phyloP scores from a whole-genome alignment of 2,888 invertebrate species.

The Caenorhabditis sp. region DNA sequence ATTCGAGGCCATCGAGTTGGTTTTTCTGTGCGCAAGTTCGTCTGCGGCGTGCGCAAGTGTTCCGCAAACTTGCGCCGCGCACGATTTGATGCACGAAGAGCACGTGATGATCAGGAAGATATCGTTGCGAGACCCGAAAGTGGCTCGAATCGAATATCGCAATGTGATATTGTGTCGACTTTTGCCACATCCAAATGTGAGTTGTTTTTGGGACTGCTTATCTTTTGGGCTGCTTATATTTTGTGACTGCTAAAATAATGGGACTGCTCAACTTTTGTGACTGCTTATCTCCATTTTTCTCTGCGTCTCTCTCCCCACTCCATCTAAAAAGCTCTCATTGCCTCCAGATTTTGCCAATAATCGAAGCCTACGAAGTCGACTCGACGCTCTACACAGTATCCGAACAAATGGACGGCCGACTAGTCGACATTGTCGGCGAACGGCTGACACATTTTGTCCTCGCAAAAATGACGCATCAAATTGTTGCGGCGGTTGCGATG shows the following conservation, averaged over 20 bases:
- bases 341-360: slow-evolving; percentile 20
- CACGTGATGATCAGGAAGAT: slow-evolving; percentile 38
- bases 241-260: no score
- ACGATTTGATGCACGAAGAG: slow-evolving; percentile 28
- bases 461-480: slow-evolving; percentile 38
- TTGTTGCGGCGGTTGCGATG: slow-evolving; percentile 36
- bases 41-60: neutral
- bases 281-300: no score
- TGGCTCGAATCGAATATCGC: slow-evolving; percentile 24
- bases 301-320: no score
- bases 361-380: slow-evolving; percentile 40
- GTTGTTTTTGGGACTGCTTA: neutral
- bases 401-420: slow-evolving; percentile 39
- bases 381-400: slow-evolving; percentile 26
- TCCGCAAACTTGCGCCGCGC: slow-evolving; percentile 14
- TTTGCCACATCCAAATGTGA: slow-evolving; percentile 36
- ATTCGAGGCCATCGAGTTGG: slow-evolving; percentile 36
- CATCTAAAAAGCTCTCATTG: no score
- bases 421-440: slow-evolving; percentile 38
- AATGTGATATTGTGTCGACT: slow-evolving; percentile 36
- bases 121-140: slow-evolving; percentile 30
- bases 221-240: no score
- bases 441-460: slow-evolving; percentile 35
- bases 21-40: neutral
- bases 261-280: no score